A percentile compares a stretch with the other conserved stretches of the same genome.
These are phyloP conservation scores for Papilio aristodemus DNA, from an alignment of 1,140 invertebrate species.

Conservation along the genomic window DNA sequence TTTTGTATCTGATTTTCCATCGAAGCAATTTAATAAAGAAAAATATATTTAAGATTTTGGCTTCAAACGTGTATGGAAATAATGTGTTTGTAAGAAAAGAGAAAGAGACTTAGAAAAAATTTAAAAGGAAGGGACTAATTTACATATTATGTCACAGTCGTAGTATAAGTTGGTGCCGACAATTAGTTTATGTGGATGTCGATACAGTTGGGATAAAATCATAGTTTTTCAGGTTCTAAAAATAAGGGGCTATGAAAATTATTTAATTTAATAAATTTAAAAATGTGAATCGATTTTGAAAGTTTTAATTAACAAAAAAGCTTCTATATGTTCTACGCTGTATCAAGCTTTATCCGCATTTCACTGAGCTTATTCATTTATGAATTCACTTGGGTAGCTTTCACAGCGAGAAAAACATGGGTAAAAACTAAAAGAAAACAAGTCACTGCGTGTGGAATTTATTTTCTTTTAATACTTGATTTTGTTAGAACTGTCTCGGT, in stretches of 20 bases:
- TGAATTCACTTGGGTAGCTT: not conserved
- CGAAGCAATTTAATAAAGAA: not conserved
- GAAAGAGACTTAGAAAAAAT: not conserved
- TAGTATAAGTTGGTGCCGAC: too few relatives aligned
- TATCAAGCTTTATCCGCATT: not conserved
- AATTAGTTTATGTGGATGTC: too few relatives aligned
- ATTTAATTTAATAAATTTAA: too few relatives aligned
- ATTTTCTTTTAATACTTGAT: not conserved
- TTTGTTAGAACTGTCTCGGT: too few relatives aligned
- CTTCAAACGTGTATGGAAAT: not conserved
- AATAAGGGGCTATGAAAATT: too few relatives aligned
- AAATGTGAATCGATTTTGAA: too few relatives aligned
- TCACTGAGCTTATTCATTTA: not conserved
- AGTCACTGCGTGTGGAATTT: not conserved
- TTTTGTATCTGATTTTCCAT: slow-evolving; percentile 20
- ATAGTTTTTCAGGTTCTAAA: too few relatives aligned
- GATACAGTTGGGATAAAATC: too few relatives aligned
- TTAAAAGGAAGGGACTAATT: too few relatives aligned
- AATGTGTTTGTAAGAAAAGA: too few relatives aligned
- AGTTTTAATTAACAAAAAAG: not conserved
- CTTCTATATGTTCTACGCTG: not conserved
- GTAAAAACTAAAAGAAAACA: not conserved
- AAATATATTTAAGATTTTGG: not conserved
- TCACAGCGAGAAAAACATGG: not conserved
- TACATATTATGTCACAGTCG: too few relatives aligned